Percentiles rank a stretch among this genome's conserved stretches.
Evolutionary conservation across 2,797 vertebrate species (phyloP).

Genomic region (Cyprinella venusta): DNA sequence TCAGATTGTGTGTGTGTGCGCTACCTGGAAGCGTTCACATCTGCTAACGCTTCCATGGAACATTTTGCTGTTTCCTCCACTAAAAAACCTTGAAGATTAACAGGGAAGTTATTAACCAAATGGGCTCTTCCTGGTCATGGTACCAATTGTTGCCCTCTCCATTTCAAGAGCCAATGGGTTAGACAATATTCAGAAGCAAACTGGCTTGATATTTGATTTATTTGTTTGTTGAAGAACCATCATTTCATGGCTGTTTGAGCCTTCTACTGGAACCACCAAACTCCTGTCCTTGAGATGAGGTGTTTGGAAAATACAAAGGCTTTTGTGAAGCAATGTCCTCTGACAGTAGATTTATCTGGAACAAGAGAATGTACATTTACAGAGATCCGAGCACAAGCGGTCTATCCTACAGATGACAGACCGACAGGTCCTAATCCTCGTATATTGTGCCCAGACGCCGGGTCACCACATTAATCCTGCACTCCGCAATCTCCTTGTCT

Average conservation of each 20-base stretch:
- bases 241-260: not conserved
- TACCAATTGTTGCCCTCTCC: conserved; percentile 48
- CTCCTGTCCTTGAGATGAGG: conserved; percentile 8
- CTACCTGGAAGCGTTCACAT: conserved; percentile 85
- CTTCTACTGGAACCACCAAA: conserved; percentile 1
- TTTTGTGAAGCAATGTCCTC: conserved; percentile 27
- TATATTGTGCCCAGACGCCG: conserved; percentile 43
- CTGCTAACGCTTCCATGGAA: conserved; percentile 82
- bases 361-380: conserved; percentile 25
- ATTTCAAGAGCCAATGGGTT: conserved; percentile 30
- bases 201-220: not conserved
- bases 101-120: conserved; percentile 85
- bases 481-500: conserved; percentile 49
- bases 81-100: conserved; percentile 74
- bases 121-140: conserved; percentile 80
- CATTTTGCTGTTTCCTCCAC: conserved; percentile 77
- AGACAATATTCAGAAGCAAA: conserved; percentile 19
- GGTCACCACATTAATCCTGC: conserved; percentile 60
- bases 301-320: conserved; percentile 46
- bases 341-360: conserved; percentile 37
- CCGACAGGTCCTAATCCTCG: conserved; percentile 36
- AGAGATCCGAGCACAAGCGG: not conserved
- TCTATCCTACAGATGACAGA: conserved; percentile 34
- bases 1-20: conserved; percentile 54
- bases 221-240: not conserved